phyloP scores from a whole-genome alignment of 2,113 vertebrate species.

The Anarrhichthys ocellatus region DNA sequence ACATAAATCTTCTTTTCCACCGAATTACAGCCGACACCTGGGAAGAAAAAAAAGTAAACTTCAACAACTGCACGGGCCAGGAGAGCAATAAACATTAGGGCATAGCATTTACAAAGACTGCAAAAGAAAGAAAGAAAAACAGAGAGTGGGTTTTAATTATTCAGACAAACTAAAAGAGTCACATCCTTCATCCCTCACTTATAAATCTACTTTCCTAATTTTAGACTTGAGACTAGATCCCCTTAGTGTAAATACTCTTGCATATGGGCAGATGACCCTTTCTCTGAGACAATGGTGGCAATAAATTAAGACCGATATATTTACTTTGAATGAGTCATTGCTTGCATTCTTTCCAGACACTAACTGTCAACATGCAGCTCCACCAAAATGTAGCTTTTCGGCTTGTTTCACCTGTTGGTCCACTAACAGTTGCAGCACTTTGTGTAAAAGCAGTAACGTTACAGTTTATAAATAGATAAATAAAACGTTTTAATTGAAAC shows the following conservation, averaged over 20 bases:
- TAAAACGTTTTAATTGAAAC: not conserved
- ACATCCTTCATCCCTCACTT: not conserved
- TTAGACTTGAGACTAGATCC: not conserved
- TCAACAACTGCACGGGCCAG: not conserved
- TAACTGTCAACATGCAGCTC: not conserved
- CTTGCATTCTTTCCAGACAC: not conserved
- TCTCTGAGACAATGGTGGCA: not conserved
- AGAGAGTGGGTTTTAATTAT: not conserved
- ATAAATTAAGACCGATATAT: not conserved
- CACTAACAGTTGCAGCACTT: not conserved
- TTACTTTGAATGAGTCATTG: not conserved
- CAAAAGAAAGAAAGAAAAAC: not conserved
- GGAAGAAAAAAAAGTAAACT: conserved; percentile 18
- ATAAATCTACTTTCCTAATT: not conserved
- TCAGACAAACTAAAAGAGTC: not conserved
- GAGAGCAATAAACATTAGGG: not conserved
- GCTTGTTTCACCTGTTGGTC: not conserved
- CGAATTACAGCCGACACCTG: conserved; percentile 83
- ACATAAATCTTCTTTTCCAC: conserved; percentile 97
- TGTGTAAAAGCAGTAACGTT: not conserved
- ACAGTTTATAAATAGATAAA: not conserved
- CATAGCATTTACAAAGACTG: not conserved
- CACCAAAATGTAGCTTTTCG: too few species aligned
- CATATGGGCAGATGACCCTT: not conserved
- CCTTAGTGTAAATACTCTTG: not conserved